Conservation (phyloP, 1,140 invertebrate species). For the Sycobia sp. region DNA sequence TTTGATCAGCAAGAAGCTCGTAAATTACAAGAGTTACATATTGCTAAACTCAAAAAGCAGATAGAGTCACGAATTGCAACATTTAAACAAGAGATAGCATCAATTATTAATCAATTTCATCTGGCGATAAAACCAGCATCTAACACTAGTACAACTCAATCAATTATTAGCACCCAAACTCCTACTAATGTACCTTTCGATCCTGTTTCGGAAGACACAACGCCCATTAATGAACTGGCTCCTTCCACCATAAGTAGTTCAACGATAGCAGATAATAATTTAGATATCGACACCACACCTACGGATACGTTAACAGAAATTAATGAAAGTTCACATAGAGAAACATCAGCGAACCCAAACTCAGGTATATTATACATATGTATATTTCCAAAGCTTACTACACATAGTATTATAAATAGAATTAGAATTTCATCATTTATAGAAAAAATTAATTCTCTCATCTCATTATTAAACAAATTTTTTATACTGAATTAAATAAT, state of each 20-base stretch:
- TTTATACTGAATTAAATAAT: no score
- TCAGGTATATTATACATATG: no score
- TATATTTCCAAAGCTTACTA: no score
- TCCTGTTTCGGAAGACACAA: neutral
- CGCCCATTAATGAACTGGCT: neutral
- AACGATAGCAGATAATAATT: neutral
- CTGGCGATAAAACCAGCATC: neutral
- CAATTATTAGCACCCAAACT: no score
- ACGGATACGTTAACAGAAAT: neutral
- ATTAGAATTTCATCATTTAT: no score
- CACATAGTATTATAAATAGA: no score
- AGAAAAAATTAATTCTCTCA: no score
- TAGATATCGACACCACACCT: neutral
- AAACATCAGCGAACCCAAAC: no score
- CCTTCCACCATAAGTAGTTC: no score
- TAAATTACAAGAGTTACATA: neutral
- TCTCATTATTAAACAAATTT: no score
- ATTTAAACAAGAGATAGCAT: slow-evolving; percentile 1
- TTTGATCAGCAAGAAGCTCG: neutral
- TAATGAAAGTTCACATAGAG: neutral
- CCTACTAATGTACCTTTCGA: no score
- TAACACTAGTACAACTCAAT: slow-evolving; percentile 1
- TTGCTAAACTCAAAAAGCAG: neutral
- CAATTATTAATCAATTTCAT: neutral
- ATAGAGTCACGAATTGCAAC: neutral